Base-by-base conservation (phyloP, 2,888 invertebrate species). In the Operophtera brumata region DNA sequence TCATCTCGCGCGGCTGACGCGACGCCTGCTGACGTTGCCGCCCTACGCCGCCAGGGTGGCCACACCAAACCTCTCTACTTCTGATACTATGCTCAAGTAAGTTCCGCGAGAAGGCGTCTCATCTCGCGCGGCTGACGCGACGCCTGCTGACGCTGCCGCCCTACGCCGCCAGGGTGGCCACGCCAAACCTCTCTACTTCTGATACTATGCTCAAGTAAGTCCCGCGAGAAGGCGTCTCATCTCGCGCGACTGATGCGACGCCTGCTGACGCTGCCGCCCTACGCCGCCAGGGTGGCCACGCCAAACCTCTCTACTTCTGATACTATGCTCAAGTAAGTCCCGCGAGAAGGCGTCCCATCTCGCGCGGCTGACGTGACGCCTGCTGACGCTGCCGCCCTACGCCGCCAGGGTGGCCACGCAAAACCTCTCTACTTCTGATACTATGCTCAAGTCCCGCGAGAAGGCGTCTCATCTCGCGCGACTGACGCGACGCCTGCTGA, bases 381-480 rank as follows among this genome's bases (percentile, higher is more conserved):
- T 94, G 58, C 91, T 90, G 1, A 54, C 80, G 0, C 63, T 91
- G 45, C 84, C 90, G 6, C 78, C 77, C 3, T 84, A 90, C 66
- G 83, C 84, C 1, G 84, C 85, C 0, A 70, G 74, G 1, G 67
- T 88, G n/a, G 75, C 80, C n/a, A 72, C 82, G 0, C 80, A 88
- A 0, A 75, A 75, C 39, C 88, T 91, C 0, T 94, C 94, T 59
- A 94, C 95, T 0, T 94, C 94, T 26, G 95, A 95, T 67, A 93
- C 93, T 1, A 93, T 96, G 93, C 87, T 95, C 51, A 92, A 93
- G 39, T 96, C 95, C 82, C 93, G 94, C 51, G 91, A 93, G 58
- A 94, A 93, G 73, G 95, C 95, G 2, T 91, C 93, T 0, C 85
- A 91, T 1, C 81, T 96, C 50, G 94, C 94, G 1, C 91, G 93